phyloP scores from a whole-genome alignment of 2,113 vertebrate genomes.

The Saguinus midas region DNA sequence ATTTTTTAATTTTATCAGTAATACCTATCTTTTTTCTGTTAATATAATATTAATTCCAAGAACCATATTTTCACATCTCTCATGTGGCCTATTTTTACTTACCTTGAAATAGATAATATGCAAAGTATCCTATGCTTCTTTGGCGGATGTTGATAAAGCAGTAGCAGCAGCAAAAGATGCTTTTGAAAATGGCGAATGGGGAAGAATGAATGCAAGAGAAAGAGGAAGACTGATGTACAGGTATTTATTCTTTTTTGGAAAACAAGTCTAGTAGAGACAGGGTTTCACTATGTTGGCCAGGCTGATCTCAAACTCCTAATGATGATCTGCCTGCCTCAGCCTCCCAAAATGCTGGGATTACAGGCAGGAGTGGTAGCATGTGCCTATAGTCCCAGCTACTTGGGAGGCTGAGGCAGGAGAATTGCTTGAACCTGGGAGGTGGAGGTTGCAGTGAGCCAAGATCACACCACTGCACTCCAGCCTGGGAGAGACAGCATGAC shows the following conservation, averaged over 20 bases:
- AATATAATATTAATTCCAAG: background rate
- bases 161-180: constrained; percentile 89
- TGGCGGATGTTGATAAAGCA: constrained; percentile 88
- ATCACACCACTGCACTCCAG: too few relatives aligned
- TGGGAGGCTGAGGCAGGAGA: too few relatives aligned
- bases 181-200: constrained; percentile 89
- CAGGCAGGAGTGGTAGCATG: too few relatives aligned
- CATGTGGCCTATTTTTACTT: constrained; percentile 13
- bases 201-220: constrained; percentile 88
- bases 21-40: background rate
- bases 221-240: constrained; percentile 87
- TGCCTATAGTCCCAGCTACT: too few relatives aligned
- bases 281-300: too few relatives aligned
- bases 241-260: constrained; percentile 68
- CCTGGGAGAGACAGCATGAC: too few relatives aligned
- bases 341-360: too few relatives aligned
- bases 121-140: constrained; percentile 85
- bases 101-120: constrained; percentile 83
- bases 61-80: background rate
- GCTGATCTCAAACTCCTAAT: too few relatives aligned
- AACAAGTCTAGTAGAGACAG: background rate
- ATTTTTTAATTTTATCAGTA: background rate
- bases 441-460: too few relatives aligned
- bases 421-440: too few relatives aligned
- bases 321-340: too few relatives aligned